Evolutionary conservation across 2,888 invertebrate genomes (phyloP), one percentile per base, ranked within the genome.

Genomic region (Mesochorus sp.): DNA sequence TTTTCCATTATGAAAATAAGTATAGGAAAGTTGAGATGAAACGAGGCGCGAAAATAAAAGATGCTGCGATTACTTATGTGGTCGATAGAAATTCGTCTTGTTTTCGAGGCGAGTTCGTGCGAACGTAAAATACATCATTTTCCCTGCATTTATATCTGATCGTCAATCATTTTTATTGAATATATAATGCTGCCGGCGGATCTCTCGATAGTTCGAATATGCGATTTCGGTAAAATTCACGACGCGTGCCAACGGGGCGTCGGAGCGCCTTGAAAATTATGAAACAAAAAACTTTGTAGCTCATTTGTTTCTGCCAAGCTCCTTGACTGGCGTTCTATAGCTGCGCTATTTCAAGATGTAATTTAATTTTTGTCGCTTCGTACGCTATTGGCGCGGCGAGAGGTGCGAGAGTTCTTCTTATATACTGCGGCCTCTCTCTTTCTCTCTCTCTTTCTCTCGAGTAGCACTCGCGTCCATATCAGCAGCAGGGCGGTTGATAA

Each of bases 361-460:
- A 88, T 87, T 88, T 86, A 85, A 86, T 86, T 87, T 88, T 86
- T 82, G 85, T 84, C 85, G 84, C 80, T 84, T 85, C 82, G 64
- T 67, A 75, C 34, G 19, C 12, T 12, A 3, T 51, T 44, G 37
- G 17, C n/a, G 24, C 8, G 6, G 39, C 8, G 44, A 44, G n/a
- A 44, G 55, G 62, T 34, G 28, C 17, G 34, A 53, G 61, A 66
- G 26, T 66, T 72, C 39, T 61, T 66, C 59, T 55, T 28, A n/a
- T n/a, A n/a, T n/a, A 51, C 72, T 66, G 47, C 31, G n/a, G n/a
- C 64, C 71, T 76, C 64, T 1, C 37, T 49, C 68, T 70, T 59
- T 21, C 24, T 21, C n/a, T 26, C 19, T 26, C 21, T 49, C 5
- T 28, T 21, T 42, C n/a, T 53, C 14, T 8, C 12, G 19, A 4